Conservation (phyloP, 2,797 vertebrate genomes). For the Pseudochirops cupreus region DNA sequence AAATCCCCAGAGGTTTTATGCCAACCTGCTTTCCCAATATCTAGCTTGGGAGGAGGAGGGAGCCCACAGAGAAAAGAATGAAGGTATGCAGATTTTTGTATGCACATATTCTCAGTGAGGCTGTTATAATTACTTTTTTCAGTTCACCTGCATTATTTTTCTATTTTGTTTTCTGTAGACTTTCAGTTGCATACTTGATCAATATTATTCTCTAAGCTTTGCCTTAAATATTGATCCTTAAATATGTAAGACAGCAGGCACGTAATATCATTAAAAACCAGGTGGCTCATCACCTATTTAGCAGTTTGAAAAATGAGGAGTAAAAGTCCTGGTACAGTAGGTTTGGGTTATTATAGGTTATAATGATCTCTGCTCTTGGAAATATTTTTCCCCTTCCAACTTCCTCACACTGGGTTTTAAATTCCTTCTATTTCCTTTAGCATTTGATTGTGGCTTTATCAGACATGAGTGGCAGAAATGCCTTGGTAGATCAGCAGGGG, state of each 20-base stretch:
- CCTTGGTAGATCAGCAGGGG: neutral
- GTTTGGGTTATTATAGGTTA: neutral
- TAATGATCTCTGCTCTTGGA: neutral
- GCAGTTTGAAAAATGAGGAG: slow-evolving; percentile 37
- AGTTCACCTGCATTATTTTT: neutral
- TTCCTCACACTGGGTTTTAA: slow-evolving; percentile 28
- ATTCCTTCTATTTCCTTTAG: slow-evolving; percentile 4
- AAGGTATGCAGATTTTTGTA: neutral
- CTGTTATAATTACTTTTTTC: neutral
- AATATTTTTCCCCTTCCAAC: slow-evolving; percentile 37
- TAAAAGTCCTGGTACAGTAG: neutral
- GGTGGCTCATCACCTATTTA: slow-evolving; percentile 10
- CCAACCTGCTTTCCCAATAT: neutral
- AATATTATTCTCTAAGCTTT: neutral
- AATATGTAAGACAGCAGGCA: neutral
- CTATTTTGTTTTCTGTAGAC: neutral
- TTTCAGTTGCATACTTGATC: neutral
- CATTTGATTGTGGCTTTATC: slow-evolving; percentile 9
- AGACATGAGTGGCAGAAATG: neutral
- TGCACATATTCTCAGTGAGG: neutral
- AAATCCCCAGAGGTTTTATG: neutral
- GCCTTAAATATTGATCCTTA: slow-evolving; percentile 1
- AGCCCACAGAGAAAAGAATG: neutral
- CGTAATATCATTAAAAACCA: slow-evolving; percentile 9
- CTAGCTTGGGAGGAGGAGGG: neutral